Percentiles rank a stretch among this genome's conserved stretches.
Conservation (phyloP, 2,888 invertebrate genomes). For the Meiosimyza decipiens region DNA sequence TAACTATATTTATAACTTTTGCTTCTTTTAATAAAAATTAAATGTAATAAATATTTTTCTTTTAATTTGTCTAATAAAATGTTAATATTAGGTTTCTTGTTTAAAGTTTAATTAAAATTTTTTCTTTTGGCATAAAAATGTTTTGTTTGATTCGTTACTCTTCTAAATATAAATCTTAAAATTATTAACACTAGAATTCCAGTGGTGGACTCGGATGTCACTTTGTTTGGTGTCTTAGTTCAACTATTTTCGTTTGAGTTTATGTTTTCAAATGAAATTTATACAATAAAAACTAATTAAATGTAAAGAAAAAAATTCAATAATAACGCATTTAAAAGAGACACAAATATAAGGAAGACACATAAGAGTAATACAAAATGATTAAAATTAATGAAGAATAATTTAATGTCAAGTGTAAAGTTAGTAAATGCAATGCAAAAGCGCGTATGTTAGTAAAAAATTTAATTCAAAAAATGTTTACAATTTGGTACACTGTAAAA, state of each 20-base stretch:
- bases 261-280: too few relatives aligned
- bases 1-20: conserved; percentile 3
- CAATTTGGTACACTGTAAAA: too few relatives aligned
- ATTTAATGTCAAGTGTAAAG: too few relatives aligned
- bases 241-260: conserved; percentile 2
- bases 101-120: conserved; percentile 13
- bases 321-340: not conserved
- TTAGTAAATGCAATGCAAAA: too few relatives aligned
- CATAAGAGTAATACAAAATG: too few relatives aligned
- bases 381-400: too few relatives aligned
- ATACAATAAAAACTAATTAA: not conserved
- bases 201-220: conserved; percentile 21
- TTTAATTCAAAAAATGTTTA: too few relatives aligned
- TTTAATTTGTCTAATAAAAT: conserved; percentile 9
- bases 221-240: conserved; percentile 31
- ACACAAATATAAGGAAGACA: not conserved
- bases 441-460: too few relatives aligned
- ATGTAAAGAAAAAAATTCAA: not conserved
- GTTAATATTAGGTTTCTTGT: conserved; percentile 14
- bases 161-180: conserved; percentile 10
- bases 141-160: conserved; percentile 7
- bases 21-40: not conserved
- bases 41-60: conserved; percentile 23
- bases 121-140: conserved; percentile 24
- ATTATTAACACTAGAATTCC: conserved; percentile 17